Evolutionary conservation across 2,113 vertebrate species (phyloP).

Genomic region (Neodontobutis hainanensis): DNA sequence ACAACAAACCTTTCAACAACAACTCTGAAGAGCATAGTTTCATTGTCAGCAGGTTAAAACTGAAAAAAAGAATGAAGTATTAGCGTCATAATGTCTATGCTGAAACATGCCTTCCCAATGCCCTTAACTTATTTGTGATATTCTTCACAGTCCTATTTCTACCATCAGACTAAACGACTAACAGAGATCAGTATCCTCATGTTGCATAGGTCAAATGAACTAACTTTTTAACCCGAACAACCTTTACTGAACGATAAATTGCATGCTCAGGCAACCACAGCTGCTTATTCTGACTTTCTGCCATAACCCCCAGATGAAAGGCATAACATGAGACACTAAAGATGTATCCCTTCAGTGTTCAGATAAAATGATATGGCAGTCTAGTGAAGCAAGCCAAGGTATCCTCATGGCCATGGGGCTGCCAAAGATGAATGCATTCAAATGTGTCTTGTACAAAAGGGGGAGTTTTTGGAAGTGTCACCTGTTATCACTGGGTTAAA

Average conservation of each 20-base stretch:
- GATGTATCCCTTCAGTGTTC: conserved; percentile 37
- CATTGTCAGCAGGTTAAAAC: too few relatives aligned
- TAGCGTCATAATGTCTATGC: too few relatives aligned
- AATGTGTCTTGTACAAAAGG: conserved; percentile 26
- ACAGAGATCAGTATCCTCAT: neutral
- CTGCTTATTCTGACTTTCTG: conserved; percentile 43
- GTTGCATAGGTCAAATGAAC: neutral
- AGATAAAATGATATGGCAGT: conserved; percentile 25
- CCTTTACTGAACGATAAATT: neutral
- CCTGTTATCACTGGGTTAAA: conserved; percentile 26
- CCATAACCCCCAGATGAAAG: conserved; percentile 36
- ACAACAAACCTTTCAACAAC: neutral
- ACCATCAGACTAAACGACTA: neutral
- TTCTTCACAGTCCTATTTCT: too few relatives aligned
- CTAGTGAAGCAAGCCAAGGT: conserved; percentile 28
- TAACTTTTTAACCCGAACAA: neutral
- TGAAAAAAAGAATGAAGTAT: too few relatives aligned
- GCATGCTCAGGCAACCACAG: conserved; percentile 29
- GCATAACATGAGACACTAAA: conserved; percentile 21
- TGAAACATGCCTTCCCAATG: too few relatives aligned
- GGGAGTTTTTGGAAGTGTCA: neutral
- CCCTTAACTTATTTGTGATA: too few relatives aligned
- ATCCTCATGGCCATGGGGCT: conserved; percentile 18
- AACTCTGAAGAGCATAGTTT: neutral
- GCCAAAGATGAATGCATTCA: conserved; percentile 22